Base-by-base conservation (phyloP, 2,888 invertebrate species). In the Clistopyga incitator region DNA sequence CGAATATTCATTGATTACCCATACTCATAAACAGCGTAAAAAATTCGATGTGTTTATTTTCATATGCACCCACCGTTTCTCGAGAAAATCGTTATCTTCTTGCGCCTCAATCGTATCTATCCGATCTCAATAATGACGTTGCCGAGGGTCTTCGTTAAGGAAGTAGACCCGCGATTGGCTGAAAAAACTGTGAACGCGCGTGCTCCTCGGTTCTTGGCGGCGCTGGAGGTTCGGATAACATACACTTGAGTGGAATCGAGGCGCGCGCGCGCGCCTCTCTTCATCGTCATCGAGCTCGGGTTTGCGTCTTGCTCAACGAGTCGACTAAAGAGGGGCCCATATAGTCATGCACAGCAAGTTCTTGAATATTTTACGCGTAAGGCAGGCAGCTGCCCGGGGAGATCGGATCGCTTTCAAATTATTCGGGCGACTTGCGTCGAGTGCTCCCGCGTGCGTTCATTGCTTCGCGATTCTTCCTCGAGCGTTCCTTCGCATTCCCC, bases 391-490 rank as follows among this genome's bases (percentile, higher is more conserved):
- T 91, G 91, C 90, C 90, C 82, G 86, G 86, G 87, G 89, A 91
- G 91, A 91, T 92, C 90, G 91, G 92, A 93, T 93, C 92, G 92
- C 91, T 93, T 93, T 93, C 93, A 92, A 92, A 92, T 93, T 92
- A 92, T 93, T 91, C 92, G 90, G 91, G 90, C 90, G 91, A 92
- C 90, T 92, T 91, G 92, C 88, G 88, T 90, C 90, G 88, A 90
- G 90, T 91, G 89, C 89, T 86, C 87, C 88, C 87, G 84, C 68
- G 81, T 74, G 82, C 76, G 78, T 75, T 78, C 86, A 64, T 79
- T 78, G 70, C 80, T 83, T 67, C 85, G 72, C 34, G 61, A 29
- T 76, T 76, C 74, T 74, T 70, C 79, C 67, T 71, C 61, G 80
- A n/a, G 56, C 54, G 34, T 72, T 74, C 77, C 67, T 78, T 77